These are phyloP conservation scores for Phyllotreta cruciferae DNA, from an alignment of 2,888 invertebrate genomes.

Conservation along the genomic window DNA sequence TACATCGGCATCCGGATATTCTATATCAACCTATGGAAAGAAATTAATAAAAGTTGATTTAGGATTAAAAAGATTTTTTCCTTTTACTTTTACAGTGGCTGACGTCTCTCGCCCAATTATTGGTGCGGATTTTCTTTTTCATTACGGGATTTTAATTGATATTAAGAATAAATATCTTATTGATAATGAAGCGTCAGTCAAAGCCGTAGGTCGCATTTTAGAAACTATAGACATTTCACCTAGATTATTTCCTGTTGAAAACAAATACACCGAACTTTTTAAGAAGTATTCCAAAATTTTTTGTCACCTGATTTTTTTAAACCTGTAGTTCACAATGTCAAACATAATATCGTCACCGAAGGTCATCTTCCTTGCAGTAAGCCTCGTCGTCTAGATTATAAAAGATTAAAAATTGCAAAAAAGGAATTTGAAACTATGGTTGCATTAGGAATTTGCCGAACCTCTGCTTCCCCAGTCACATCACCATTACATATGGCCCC, in stretches of 20 bases:
- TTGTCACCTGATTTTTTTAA: slow-evolving; percentile 6
- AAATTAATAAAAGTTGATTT: too few relatives aligned
- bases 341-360: slow-evolving; percentile 6
- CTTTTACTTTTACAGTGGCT: background rate
- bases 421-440: too few relatives aligned
- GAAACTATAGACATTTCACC: slow-evolving; percentile 2
- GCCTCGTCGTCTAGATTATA: background rate
- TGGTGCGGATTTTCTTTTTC: slow-evolving; percentile 7
- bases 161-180: background rate
- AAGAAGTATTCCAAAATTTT: slow-evolving; percentile 4
- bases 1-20: too few relatives aligned
- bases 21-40: too few relatives aligned
- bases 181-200: slow-evolving; percentile 4
- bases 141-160: slow-evolving; percentile 3
- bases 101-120: background rate
- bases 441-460: too few relatives aligned
- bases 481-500: too few relatives aligned
- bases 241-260: slow-evolving; percentile 1
- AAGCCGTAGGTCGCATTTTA: background rate
- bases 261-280: background rate
- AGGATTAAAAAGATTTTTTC: too few relatives aligned
- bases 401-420: too few relatives aligned
- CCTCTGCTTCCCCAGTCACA: too few relatives aligned
- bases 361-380: background rate
- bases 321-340: background rate